Evolutionary conservation across 2,113 vertebrate species (phyloP).

Genomic region (Triplophysa siluroides): DNA sequence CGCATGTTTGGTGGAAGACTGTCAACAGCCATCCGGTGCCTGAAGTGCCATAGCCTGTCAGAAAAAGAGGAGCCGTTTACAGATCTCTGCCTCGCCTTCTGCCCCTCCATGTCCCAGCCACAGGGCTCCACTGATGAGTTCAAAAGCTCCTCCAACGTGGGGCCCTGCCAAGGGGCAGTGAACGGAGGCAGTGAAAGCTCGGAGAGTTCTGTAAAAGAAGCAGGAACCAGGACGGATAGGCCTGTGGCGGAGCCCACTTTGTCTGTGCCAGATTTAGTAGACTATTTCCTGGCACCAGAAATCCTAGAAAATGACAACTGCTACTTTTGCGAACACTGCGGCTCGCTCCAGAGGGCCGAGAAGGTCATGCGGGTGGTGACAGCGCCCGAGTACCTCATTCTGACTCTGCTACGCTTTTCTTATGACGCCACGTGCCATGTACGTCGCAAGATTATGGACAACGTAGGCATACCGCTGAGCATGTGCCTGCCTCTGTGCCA

Average conservation of each 20-base stretch:
- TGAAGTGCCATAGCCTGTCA: slow-evolving; percentile 89
- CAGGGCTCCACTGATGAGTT: slow-evolving; percentile 57
- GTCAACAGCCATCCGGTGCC: slow-evolving; percentile 87
- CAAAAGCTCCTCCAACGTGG: slow-evolving; percentile 53
- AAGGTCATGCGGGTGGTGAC: slow-evolving; percentile 90
- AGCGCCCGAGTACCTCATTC: slow-evolving; percentile 95
- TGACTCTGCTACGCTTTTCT: slow-evolving; percentile 93
- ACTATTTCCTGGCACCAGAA: slow-evolving; percentile 96
- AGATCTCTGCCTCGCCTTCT: slow-evolving; percentile 94
- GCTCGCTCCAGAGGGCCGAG: slow-evolving; percentile 92
- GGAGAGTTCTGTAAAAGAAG: slow-evolving; percentile 41
- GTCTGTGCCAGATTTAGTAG: slow-evolving; percentile 90
- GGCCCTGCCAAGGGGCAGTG: slow-evolving; percentile 70
- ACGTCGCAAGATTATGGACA: slow-evolving; percentile 94
- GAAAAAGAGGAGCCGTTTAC: slow-evolving; percentile 95
- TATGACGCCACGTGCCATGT: slow-evolving; percentile 94
- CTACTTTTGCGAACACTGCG: slow-evolving; percentile 95
- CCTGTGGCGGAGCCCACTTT: slow-evolving; percentile 69
- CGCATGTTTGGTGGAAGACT: slow-evolving; percentile 92
- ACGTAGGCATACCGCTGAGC: slow-evolving; percentile 86
- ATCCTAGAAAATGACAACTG: slow-evolving; percentile 94
- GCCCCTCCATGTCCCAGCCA: slow-evolving; percentile 73
- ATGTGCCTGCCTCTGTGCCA: slow-evolving; percentile 85
- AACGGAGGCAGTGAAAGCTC: slow-evolving; percentile 73
- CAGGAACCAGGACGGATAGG: slow-evolving; percentile 63